These are phyloP conservation scores for Pseudobourletiella spinata DNA, from an alignment of 1,140 invertebrate genomes.

Conservation along the genomic window DNA sequence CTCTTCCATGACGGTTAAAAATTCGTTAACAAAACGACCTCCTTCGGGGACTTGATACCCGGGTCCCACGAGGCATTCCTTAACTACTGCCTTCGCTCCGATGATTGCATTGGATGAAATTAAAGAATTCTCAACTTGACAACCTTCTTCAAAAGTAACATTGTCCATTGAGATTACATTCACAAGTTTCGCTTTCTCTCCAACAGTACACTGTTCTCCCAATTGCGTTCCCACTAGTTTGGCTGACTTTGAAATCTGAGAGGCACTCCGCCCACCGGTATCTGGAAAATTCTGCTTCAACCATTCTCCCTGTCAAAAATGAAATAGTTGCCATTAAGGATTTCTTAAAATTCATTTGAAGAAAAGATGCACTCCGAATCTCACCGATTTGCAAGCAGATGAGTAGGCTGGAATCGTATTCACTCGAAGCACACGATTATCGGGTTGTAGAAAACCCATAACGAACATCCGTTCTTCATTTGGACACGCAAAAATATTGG, in stretches of 20 bases:
- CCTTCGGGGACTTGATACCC: conserved; percentile 17
- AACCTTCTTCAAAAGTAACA: conserved; percentile 43
- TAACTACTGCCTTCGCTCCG: conserved; percentile 21
- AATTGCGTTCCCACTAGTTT: conserved; percentile 29
- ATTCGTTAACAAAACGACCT: conserved; percentile 27
- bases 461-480: background rate
- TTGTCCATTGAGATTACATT: conserved; percentile 47
- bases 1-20: conserved; percentile 27
- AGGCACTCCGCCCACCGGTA: background rate
- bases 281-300: conserved; percentile 15
- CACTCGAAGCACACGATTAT: conserved; percentile 16
- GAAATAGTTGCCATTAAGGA: background rate
- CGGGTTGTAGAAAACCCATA: conserved; percentile 9
- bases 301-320: conserved; percentile 25
- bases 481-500: background rate
- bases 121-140: conserved; percentile 25
- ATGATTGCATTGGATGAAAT: conserved; percentile 20
- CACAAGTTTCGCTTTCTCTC: conserved; percentile 44
- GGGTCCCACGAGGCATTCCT: conserved; percentile 31
- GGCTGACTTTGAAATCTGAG: conserved; percentile 8
- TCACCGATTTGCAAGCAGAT: conserved; percentile 25
- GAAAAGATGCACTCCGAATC: background rate
- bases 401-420: conserved; percentile 22
- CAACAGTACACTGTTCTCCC: conserved; percentile 45
- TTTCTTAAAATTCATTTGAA: too few relatives aligned